Conservation (phyloP, 2,113 vertebrate species). For the Lagopus muta region DNA sequence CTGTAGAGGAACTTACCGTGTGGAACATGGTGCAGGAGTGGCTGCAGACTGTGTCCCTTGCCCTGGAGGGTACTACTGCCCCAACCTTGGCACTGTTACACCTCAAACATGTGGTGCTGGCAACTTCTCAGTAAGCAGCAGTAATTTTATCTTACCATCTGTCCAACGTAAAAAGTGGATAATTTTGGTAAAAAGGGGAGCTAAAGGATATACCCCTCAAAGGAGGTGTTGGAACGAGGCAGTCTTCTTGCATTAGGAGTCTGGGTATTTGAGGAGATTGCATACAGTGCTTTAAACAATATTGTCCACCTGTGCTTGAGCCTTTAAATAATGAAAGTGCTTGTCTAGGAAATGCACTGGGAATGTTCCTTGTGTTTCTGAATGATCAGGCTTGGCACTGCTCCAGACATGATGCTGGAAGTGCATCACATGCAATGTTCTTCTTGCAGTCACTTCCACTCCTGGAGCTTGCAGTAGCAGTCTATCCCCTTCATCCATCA, state of each 20-base stretch:
- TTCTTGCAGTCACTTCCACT: background rate
- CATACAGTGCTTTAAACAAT: background rate
- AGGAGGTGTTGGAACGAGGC: background rate
- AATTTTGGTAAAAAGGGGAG: background rate
- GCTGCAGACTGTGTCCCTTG: conserved; percentile 82
- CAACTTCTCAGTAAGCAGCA: conserved; percentile 88
- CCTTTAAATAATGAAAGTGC: background rate
- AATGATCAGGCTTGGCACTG: background rate
- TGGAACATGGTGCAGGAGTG: conserved; percentile 73
- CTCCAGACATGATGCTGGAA: background rate
- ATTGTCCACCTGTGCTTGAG: background rate
- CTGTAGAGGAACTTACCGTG: conserved; percentile 81
- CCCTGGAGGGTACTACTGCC: conserved; percentile 86
- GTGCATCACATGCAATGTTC: rapidly evolving
- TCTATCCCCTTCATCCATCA: no score
- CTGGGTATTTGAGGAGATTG: background rate
- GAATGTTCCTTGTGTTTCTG: background rate
- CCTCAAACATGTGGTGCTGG: conserved; percentile 83
- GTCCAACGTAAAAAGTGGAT: background rate
- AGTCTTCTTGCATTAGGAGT: background rate
- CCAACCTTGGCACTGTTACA: conserved; percentile 80
- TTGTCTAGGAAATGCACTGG: background rate
- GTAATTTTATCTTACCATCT: background rate
- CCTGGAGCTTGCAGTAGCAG: background rate
- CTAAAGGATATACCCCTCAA: background rate